Evolutionary conservation across 2,888 invertebrate species (phyloP).

Genomic region (Lepidochrysops patricia): DNA sequence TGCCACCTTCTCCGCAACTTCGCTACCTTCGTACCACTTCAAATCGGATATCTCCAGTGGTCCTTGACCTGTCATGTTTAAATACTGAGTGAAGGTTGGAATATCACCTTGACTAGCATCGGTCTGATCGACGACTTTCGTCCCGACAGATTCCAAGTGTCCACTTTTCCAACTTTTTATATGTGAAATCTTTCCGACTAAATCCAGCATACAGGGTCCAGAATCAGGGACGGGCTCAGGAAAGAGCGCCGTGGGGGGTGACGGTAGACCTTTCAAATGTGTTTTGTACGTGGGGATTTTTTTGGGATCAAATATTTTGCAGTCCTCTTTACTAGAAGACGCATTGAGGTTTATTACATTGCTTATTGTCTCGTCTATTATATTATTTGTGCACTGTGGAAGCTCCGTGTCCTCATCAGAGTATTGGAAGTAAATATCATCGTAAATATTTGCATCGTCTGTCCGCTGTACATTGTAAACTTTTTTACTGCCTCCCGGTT

Average conservation of each 20-base stretch:
- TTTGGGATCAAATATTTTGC: conserved; percentile 28
- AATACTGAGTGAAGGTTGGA: conserved; percentile 49
- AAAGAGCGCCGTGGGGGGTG: conserved; percentile 46
- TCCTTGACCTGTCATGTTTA: conserved; percentile 54
- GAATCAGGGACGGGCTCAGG: conserved; percentile 50
- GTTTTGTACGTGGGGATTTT: conserved; percentile 31
- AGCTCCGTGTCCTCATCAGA: conserved; percentile 75
- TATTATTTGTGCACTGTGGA: conserved; percentile 59
- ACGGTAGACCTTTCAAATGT: conserved; percentile 56
- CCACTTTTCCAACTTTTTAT: conserved; percentile 63
- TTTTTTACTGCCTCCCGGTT: conserved; percentile 72
- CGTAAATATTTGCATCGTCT: conserved; percentile 55
- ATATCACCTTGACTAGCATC: conserved; percentile 51
- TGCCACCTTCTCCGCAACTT: conserved; percentile 56
- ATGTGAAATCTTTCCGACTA: conserved; percentile 60
- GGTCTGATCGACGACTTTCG: conserved; percentile 58
- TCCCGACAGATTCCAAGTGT: conserved; percentile 54
- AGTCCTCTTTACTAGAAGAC: conserved; percentile 60
- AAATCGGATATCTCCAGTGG: conserved; percentile 63
- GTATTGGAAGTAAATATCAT: conserved; percentile 71
- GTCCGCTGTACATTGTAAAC: conserved; percentile 54
- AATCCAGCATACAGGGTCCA: conserved; percentile 53
- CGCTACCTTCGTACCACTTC: conserved; percentile 63
- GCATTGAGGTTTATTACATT: conserved; percentile 71
- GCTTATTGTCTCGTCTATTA: conserved; percentile 65